Evolutionary conservation across 2,797 vertebrate genomes (phyloP).

Genomic region (Argyrosomus regius): DNA sequence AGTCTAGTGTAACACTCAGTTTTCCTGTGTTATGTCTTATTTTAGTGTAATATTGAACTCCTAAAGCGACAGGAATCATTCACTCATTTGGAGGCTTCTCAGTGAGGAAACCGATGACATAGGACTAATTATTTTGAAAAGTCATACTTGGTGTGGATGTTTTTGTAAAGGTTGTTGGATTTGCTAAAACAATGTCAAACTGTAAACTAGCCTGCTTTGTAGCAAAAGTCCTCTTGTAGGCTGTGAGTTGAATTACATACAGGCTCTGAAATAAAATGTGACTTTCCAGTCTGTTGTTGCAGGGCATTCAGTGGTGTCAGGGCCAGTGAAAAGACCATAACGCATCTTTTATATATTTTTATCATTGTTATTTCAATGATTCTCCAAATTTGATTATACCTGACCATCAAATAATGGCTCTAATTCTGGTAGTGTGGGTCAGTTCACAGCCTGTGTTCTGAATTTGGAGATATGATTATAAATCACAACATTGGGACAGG

Average conservation of each 20-base stretch:
- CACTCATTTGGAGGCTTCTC: slow-evolving; percentile 28
- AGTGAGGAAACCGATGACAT: not conserved
- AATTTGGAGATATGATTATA: not conserved
- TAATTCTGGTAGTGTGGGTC: not conserved
- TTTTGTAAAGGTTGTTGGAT: slow-evolving; percentile 45
- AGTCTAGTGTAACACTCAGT: slow-evolving; percentile 62
- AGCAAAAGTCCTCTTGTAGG: slow-evolving; percentile 21
- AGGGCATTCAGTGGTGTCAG: slow-evolving; percentile 15
- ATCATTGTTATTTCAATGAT: not conserved
- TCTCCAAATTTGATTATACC: not conserved
- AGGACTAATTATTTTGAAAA: slow-evolving; percentile 17
- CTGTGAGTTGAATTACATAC: not conserved
- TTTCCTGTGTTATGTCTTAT: slow-evolving; percentile 53
- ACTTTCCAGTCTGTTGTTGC: slow-evolving; percentile 30
- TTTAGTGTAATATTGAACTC: slow-evolving; percentile 54
- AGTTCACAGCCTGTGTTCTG: not conserved
- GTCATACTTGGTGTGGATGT: slow-evolving; percentile 32
- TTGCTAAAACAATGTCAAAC: slow-evolving; percentile 26
- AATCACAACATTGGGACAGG: not conserved
- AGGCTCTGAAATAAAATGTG: slow-evolving; percentile 41
- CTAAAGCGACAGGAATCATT: slow-evolving; percentile 7
- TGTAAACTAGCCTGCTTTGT: slow-evolving; percentile 41
- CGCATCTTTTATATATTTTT: not conserved
- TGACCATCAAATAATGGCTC: not conserved
- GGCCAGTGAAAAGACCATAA: not conserved